Conservation (phyloP, 2,888 invertebrate genomes). For the Lottia scabra region DNA sequence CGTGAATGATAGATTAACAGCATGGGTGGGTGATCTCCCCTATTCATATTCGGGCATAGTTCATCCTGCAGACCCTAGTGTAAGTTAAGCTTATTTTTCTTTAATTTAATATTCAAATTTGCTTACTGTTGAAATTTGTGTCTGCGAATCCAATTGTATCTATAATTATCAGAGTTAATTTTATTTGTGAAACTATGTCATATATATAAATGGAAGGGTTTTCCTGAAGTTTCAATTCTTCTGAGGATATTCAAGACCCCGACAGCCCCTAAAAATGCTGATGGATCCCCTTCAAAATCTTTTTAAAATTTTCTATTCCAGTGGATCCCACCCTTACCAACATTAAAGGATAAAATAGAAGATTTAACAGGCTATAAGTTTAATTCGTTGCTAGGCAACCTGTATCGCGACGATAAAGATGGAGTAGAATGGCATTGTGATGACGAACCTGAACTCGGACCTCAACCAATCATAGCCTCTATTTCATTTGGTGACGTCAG, state of each 20-base stretch:
- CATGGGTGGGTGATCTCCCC: slow-evolving; percentile 71
- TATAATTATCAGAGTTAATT: too few species aligned
- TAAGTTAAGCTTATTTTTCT: slow-evolving; percentile 30
- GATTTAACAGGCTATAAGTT: slow-evolving; percentile 67
- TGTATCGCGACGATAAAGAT: slow-evolving; percentile 71
- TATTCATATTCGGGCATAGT: slow-evolving; percentile 69
- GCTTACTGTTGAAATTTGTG: too few species aligned
- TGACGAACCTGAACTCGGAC: slow-evolving; percentile 68
- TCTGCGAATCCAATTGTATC: too few species aligned
- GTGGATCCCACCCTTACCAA: slow-evolving; percentile 60
- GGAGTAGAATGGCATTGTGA: slow-evolving; percentile 71
- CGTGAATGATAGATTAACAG: slow-evolving; percentile 69
- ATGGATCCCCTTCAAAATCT: too few species aligned
- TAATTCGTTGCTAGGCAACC: slow-evolving; percentile 71
- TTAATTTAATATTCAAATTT: too few species aligned
- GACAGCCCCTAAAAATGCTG: too few species aligned
- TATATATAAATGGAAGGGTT: too few species aligned
- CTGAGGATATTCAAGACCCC: too few species aligned
- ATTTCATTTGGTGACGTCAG: slow-evolving; percentile 68
- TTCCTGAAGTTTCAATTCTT: too few species aligned
- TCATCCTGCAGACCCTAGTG: slow-evolving; percentile 48
- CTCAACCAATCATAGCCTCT: slow-evolving; percentile 68
- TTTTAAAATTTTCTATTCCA: slow-evolving; percentile 35
- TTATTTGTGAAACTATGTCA: too few species aligned
- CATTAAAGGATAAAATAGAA: slow-evolving; percentile 60